Base-by-base conservation (phyloP, 2,113 vertebrate genomes). In the Phoxinus phoxinus region DNA sequence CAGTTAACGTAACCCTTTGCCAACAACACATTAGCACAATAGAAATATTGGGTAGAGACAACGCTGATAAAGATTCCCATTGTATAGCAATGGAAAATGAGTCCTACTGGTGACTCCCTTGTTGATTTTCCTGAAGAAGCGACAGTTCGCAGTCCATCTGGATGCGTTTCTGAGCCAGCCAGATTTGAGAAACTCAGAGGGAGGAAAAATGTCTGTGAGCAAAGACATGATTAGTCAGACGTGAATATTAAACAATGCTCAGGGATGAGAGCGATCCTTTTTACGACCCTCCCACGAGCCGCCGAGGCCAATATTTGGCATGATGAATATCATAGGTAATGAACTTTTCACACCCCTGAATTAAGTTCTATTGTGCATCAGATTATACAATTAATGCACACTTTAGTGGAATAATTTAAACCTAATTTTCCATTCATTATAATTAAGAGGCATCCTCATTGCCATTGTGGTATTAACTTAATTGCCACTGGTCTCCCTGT, bases 321-420 rank as follows among this genome's bases (percentile, higher is more conserved):
- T 69, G 85, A 86, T 84, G 67, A 72, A 72, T 84, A 78, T 84
- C 61, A 86, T 23, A 78, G 86, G 51, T 88, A 88, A 86, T 89
- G 81, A 84, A 67, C 77, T 87, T 65, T 83, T 81, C 69, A 69
- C 76, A 41, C 48, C 81, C 51, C 61, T 84, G 46, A 81, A 87
- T 84, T 86, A 77, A 44, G 41, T 80, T 44, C 69, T 85, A 86
- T 82, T 76, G 59, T 85, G 41, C 48, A 76, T 84, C 63, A 71
- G 61, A 84, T 86, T 53, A 84, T 44, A 82, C 75, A 89, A 82
- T 87, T 84, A 87, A 86, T 86, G 69, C 71, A 84, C 25, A 63
- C 84, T 84, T 86, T 76, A 80, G 80, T 75, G 61, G 71, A 80
- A 85, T 69, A 78, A 84, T 84, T 84, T 63, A 81, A 84, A 82